phyloP scores from a whole-genome alignment of 1,140 invertebrate species.

The Pseudomyrmex concolor region DNA sequence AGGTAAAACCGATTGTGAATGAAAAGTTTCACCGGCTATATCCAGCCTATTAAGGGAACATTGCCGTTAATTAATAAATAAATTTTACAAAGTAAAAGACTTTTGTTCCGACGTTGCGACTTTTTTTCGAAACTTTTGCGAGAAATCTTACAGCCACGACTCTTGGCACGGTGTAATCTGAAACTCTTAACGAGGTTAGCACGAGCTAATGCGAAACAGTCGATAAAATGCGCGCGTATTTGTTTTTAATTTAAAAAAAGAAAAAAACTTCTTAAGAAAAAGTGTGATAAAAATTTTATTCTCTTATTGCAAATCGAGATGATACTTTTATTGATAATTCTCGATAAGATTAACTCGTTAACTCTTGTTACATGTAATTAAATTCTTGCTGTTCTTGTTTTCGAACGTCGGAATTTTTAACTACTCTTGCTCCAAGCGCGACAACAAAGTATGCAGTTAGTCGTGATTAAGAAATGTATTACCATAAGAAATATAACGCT shows the following conservation, averaged over 20 bases:
- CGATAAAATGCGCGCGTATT: slow-evolving; percentile 18
- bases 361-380: background rate
- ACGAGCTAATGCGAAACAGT: background rate
- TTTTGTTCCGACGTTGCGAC: background rate
- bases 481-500: background rate
- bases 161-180: slow-evolving; percentile 50
- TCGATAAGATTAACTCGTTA: no score
- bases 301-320: no score
- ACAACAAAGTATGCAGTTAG: slow-evolving; percentile 1
- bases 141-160: slow-evolving; percentile 28
- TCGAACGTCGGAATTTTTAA: background rate
- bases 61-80: slow-evolving; percentile 19
- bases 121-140: slow-evolving; percentile 35
- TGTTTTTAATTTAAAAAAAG: slow-evolving; percentile 4
- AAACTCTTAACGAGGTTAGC: slow-evolving; percentile 49
- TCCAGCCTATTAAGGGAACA: background rate
- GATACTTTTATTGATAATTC: no score
- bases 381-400: background rate
- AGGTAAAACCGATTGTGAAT: slow-evolving; percentile 14
- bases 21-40: background rate
- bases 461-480: background rate
- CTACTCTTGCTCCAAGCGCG: background rate
- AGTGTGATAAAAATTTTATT: no score
- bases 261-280: background rate
- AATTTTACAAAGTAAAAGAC: slow-evolving; percentile 20